phyloP scores from a whole-genome alignment of 1,140 invertebrate species.

The Hycleus cichorii region DNA sequence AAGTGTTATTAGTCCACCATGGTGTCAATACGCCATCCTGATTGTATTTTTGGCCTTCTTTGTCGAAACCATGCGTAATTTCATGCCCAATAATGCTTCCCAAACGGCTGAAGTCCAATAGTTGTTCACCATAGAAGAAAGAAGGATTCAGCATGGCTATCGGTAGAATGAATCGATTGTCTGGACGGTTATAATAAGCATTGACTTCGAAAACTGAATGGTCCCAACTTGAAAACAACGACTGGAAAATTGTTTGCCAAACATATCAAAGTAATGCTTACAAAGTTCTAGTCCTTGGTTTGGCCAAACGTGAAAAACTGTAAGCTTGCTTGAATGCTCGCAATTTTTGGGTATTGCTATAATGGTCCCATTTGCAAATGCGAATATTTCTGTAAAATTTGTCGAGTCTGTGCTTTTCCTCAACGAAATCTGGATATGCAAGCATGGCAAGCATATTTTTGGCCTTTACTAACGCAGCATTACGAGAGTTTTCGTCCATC shows the following conservation, averaged over 20 bases:
- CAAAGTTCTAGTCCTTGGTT: conserved; percentile 23
- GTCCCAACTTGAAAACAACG: conserved; percentile 31
- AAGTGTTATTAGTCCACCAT: conserved; percentile 48
- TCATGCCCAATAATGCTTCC: conserved; percentile 56
- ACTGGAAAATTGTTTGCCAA: not conserved
- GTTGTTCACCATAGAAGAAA: conserved; percentile 28
- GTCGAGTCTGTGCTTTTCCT: conserved; percentile 21
- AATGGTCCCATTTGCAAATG: conserved; percentile 32
- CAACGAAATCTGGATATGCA: conserved; percentile 31
- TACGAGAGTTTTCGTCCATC: conserved; percentile 58
- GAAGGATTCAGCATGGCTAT: conserved; percentile 32
- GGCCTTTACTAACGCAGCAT: conserved; percentile 25
- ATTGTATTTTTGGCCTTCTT: conserved; percentile 50
- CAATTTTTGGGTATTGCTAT: conserved; percentile 31
- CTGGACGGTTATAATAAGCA: conserved; percentile 33
- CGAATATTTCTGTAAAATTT: conserved; percentile 31
- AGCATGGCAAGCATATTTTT: conserved; percentile 29
- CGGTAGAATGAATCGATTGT: conserved; percentile 35
- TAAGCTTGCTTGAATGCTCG: conserved; percentile 30
- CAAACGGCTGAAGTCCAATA: conserved; percentile 46
- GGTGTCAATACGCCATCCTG: conserved; percentile 11
- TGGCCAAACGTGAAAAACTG: conserved; percentile 23
- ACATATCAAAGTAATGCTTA: conserved; percentile 13
- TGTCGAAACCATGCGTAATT: conserved; percentile 55
- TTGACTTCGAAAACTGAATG: conserved; percentile 34